These are phyloP conservation scores for Borostomias antarcticus DNA, from an alignment of 2,797 vertebrate genomes.

Conservation along the genomic window DNA sequence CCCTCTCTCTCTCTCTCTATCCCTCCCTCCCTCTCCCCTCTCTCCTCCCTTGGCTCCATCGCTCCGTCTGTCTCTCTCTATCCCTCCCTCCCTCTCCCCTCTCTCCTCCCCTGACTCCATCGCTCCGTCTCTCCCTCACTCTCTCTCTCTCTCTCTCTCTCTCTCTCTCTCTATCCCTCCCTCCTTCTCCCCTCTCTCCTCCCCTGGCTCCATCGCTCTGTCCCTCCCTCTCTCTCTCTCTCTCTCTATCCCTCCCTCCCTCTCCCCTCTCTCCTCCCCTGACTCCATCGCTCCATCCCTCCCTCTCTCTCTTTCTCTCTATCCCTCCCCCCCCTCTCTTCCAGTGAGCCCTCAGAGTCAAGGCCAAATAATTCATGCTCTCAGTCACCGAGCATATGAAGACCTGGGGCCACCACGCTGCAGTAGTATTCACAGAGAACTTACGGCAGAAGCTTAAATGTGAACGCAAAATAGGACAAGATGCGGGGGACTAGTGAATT, in stretches of 20 bases:
- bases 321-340: conserved; percentile 16
- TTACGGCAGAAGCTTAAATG: neutral
- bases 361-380: conserved; percentile 26
- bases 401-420: neutral
- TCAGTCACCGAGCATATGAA: conserved; percentile 10
- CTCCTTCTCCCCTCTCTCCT: neutral
- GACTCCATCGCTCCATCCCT: too few species aligned
- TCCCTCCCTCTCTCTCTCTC: neutral
- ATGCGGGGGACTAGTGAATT: neutral
- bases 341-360: conserved; percentile 23
- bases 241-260: conserved; percentile 20
- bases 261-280: too few species aligned
- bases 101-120: neutral
- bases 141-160: too few species aligned
- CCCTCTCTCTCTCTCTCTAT: conserved; percentile 12
- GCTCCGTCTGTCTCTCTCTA: too few species aligned
- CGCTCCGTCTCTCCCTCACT: conserved; percentile 11
- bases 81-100: neutral
- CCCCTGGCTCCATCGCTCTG: too few species aligned
- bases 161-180: too few species aligned
- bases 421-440: neutral
- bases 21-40: too few species aligned
- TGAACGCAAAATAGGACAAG: neutral
- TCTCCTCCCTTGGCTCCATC: too few species aligned
- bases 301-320: too few species aligned